phyloP scores from a whole-genome alignment of 2,888 invertebrate genomes.

The Hermodice carunculata region DNA sequence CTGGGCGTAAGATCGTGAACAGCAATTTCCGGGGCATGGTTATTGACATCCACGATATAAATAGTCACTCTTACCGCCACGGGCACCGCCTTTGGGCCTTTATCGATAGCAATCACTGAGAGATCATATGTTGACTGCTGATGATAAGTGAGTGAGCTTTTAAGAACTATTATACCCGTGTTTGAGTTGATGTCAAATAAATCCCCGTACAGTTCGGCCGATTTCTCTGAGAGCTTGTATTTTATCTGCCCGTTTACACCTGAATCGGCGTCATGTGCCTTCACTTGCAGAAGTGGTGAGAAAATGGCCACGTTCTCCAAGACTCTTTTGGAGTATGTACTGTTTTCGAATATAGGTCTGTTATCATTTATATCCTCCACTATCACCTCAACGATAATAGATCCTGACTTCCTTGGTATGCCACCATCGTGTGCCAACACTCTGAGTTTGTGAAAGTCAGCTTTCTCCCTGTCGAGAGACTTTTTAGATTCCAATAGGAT shows the following conservation, averaged over 20 bases:
- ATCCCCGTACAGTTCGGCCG: neutral
- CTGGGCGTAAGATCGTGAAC: conserved; percentile 25
- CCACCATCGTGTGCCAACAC: conserved; percentile 20
- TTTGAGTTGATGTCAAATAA: conserved; percentile 12
- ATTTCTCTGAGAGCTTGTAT: conserved; percentile 7
- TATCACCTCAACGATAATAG: conserved; percentile 60
- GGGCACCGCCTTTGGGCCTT: neutral
- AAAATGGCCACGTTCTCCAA: conserved; percentile 90
- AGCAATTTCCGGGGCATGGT: conserved; percentile 18
- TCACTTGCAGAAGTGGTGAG: conserved; percentile 8
- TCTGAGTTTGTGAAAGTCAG: conserved; percentile 75
- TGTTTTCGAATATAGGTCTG: conserved; percentile 91
- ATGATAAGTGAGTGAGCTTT: conserved; percentile 12
- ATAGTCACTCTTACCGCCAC: neutral
- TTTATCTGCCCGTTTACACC: conserved; percentile 20
- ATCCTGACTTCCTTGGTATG: conserved; percentile 34
- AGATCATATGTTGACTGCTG: neutral
- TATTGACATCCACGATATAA: conserved; percentile 20
- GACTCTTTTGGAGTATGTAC: conserved; percentile 85
- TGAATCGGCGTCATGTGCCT: conserved; percentile 16
- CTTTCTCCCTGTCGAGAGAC: conserved; percentile 90
- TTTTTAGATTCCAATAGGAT: no score
- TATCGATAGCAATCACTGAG: neutral
- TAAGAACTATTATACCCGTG: conserved; percentile 18
- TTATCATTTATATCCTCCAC: conserved; percentile 76